phyloP scores from a whole-genome alignment of 2,888 invertebrate genomes.

The Nomada goodeniana region DNA sequence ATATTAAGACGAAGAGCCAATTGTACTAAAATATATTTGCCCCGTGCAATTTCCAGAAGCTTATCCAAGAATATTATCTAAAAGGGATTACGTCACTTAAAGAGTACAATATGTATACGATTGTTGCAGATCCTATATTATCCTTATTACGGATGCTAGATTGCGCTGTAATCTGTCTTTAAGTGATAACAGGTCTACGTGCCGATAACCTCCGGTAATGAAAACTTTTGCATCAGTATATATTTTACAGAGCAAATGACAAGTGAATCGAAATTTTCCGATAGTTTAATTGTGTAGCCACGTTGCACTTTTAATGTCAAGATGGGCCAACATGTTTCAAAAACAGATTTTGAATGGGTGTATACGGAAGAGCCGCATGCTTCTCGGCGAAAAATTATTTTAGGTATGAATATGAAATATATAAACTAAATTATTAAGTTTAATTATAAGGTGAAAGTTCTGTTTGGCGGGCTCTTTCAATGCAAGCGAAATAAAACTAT shows the following conservation, averaged over 20 bases:
- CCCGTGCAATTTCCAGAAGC: neutral
- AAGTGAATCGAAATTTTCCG: neutral
- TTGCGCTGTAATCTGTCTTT: conserved; percentile 35
- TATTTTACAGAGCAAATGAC: too few species aligned
- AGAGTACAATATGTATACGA: too few species aligned
- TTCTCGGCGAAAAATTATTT: conserved; percentile 95
- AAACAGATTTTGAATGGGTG: conserved; percentile 98
- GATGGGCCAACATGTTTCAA: conserved; percentile 98
- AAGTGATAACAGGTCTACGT: neutral
- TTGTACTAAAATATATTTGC: neutral
- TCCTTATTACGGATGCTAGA: conserved; percentile 7
- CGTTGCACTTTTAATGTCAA: conserved; percentile 61
- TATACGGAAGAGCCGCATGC: conserved; percentile 99
- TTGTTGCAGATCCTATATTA: conserved; percentile 3
- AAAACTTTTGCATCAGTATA: too few species aligned
- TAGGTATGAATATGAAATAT: conserved; percentile 87
- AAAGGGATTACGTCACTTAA: too few species aligned
- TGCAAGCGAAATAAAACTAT: too few species aligned
- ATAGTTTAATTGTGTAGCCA: neutral
- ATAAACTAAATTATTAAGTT: neutral
- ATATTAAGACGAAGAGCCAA: neutral
- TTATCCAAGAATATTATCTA: neutral
- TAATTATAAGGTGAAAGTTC: too few species aligned
- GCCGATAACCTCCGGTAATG: conserved; percentile 30
- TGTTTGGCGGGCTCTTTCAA: too few species aligned